These are phyloP conservation scores for Cyprinella venusta DNA, from an alignment of 2,797 vertebrate genomes.

Conservation along the genomic window DNA sequence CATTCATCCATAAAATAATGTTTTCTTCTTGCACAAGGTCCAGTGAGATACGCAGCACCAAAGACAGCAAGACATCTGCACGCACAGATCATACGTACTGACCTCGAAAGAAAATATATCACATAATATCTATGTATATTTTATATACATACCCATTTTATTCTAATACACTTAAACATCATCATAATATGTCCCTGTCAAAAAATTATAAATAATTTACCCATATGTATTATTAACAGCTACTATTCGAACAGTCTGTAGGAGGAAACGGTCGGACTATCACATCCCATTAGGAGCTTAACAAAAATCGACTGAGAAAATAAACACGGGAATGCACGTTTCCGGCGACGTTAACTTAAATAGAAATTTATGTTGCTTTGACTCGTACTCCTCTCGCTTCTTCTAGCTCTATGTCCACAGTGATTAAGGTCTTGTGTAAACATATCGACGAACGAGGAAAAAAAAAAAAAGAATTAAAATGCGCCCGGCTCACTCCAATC, in stretches of 20 bases:
- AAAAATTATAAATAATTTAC: conserved; percentile 80
- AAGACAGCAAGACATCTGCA: conserved; percentile 67
- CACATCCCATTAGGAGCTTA: conserved; percentile 71
- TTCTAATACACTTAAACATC: conserved; percentile 53
- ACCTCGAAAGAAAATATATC: conserved; percentile 74
- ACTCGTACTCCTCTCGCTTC: conserved; percentile 63
- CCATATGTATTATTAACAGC: conserved; percentile 73
- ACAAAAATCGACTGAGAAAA: conserved; percentile 59
- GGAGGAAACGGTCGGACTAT: conserved; percentile 32
- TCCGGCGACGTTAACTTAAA: conserved; percentile 70
- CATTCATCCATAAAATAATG: conserved; percentile 57
- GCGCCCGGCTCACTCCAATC: conserved; percentile 59
- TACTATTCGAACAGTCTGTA: conserved; percentile 71
- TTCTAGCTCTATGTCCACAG: conserved; percentile 78
- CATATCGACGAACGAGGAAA: conserved; percentile 80
- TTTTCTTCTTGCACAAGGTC: conserved; percentile 76
- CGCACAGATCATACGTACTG: conserved; percentile 58
- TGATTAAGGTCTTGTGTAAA: conserved; percentile 86
- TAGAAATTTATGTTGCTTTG: conserved; percentile 72
- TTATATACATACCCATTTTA: conserved; percentile 68
- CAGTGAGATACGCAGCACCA: conserved; percentile 83
- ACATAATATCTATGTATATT: conserved; percentile 63
- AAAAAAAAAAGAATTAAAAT: conserved; percentile 62
- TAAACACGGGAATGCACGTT: conserved; percentile 61
- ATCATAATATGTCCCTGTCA: conserved; percentile 71